Evolutionary conservation across 2,888 invertebrate species (phyloP).

Genomic region (Saturnia japonica): DNA sequence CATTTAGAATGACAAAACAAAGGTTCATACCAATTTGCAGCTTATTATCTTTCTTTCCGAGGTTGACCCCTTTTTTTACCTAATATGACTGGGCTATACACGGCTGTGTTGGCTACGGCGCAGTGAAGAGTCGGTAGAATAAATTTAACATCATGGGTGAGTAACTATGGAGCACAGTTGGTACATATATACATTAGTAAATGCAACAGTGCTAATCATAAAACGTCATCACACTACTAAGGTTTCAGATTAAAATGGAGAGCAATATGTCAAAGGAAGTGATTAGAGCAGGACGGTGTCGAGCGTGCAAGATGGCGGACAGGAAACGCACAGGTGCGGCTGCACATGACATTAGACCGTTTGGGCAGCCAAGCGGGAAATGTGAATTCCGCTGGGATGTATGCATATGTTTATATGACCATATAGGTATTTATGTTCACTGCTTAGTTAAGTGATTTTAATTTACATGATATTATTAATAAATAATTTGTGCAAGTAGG

Average conservation of each 20-base stretch:
- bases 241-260: not conserved
- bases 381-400: constrained; percentile 39
- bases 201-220: not conserved
- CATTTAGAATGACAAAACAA: no score
- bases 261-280: not conserved
- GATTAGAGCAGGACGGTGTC: constrained; percentile 12
- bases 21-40: no score
- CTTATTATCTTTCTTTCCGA: no score
- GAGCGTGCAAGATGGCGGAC: constrained; percentile 61
- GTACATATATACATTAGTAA: not conserved
- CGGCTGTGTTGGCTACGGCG: no score
- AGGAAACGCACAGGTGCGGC: constrained; percentile 71
- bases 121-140: no score
- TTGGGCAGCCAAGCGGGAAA: constrained; percentile 58
- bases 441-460: not conserved
- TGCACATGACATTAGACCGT: constrained; percentile 52
- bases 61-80: no score
- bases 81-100: no score
- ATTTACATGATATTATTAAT: not conserved
- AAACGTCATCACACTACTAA: not conserved
- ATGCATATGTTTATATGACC: constrained; percentile 5
- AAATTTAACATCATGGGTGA: no score
- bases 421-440: not conserved
- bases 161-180: no score
- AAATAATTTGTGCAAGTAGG: not conserved